Evolutionary conservation across 2,113 vertebrate genomes (phyloP).

Genomic region (Gallinago media): DNA sequence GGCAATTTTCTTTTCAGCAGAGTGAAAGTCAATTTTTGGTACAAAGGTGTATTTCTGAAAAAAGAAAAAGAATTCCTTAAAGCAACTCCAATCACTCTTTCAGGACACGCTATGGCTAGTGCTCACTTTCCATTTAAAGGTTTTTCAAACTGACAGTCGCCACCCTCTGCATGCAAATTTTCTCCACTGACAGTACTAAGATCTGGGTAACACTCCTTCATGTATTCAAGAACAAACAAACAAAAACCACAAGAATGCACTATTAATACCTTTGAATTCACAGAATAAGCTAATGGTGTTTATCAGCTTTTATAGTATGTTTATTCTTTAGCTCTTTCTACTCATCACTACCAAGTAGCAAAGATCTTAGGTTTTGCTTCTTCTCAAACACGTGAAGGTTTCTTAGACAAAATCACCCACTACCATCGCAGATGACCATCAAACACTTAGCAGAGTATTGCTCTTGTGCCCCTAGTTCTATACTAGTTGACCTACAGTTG

Average conservation of each 20-base stretch:
- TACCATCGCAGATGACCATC: neutral
- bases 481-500: neutral
- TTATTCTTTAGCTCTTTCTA: neutral
- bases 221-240: neutral
- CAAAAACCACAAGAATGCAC: neutral
- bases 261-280: neutral
- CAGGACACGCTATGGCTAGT: neutral
- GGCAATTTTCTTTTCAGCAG: neutral
- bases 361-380: neutral
- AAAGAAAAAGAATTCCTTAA: neutral
- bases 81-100: fast-evolving
- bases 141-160: neutral
- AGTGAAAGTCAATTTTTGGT: neutral
- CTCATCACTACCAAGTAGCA: neutral
- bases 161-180: neutral
- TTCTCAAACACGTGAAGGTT: neutral
- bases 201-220: neutral
- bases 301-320: neutral
- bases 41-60: neutral
- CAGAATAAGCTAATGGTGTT: neutral
- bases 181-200: neutral
- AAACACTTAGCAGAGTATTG: neutral
- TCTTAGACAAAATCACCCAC: neutral
- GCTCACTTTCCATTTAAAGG: neutral
- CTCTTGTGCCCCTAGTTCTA: neutral